A percentile compares a stretch with the other conserved stretches of the same genome.
phyloP scores from a whole-genome alignment of 2,113 vertebrate genomes.

The Hyla sarda region DNA sequence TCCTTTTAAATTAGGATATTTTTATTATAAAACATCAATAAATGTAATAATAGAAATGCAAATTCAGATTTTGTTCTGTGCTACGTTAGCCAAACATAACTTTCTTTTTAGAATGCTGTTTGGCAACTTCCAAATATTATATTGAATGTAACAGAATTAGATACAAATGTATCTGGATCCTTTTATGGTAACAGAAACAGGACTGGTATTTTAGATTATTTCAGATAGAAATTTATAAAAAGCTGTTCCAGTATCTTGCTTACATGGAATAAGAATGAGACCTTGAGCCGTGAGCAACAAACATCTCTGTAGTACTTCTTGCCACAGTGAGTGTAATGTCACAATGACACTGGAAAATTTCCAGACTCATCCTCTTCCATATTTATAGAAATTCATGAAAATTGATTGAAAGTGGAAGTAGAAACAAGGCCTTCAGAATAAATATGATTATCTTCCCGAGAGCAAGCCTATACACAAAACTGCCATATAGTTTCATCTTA shows the following conservation, averaged over 20 bases:
- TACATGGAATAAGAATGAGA: conserved; percentile 58
- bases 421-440: conserved; percentile 55
- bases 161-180: conserved; percentile 14
- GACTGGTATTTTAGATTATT: neutral
- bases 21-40: neutral
- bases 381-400: conserved; percentile 72
- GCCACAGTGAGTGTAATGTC: conserved; percentile 65
- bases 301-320: conserved; percentile 64
- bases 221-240: conserved; percentile 52
- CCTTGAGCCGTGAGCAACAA: conserved; percentile 65
- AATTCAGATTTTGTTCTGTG: neutral
- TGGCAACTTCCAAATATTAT: neutral
- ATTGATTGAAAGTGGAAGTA: conserved; percentile 68
- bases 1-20: neutral
- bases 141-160: conserved; percentile 43
- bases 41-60: neutral
- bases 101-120: neutral
- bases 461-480: conserved; percentile 64
- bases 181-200: conserved; percentile 42
- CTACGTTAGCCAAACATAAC: neutral
- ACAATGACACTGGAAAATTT: conserved; percentile 66
- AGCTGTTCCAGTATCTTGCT: conserved; percentile 55
- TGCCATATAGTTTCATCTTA: too few species aligned
- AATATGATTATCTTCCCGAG: conserved; percentile 62
- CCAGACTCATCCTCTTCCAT: conserved; percentile 61